phyloP scores from a whole-genome alignment of 2,797 vertebrate genomes.

The Moxostoma hubbsi region DNA sequence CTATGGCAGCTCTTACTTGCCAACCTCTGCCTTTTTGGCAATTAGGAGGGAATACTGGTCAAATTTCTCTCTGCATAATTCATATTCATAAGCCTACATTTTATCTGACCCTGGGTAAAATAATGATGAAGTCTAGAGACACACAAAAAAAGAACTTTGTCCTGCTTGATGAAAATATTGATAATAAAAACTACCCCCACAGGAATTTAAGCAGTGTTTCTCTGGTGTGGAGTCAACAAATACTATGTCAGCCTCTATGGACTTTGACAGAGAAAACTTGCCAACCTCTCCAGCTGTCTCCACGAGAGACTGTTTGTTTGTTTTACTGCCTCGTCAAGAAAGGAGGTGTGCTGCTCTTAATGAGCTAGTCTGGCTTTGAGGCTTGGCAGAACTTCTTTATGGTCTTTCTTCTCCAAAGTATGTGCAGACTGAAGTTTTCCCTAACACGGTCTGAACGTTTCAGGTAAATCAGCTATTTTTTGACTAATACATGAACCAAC shows the following conservation, averaged over 20 bases:
- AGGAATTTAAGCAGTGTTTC: background rate
- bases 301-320: constrained; percentile 37
- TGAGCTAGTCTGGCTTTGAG: constrained; percentile 15
- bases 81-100: background rate
- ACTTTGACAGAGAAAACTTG: constrained; percentile 21
- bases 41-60: background rate
- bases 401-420: constrained; percentile 24
- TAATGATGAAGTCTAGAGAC: background rate
- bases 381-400: constrained; percentile 15
- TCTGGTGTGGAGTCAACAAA: background rate
- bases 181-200: background rate
- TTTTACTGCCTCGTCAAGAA: constrained; percentile 36
- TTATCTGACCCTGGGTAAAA: background rate
- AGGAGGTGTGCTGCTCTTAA: constrained; percentile 1
- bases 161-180: background rate
- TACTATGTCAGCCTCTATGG: constrained; percentile 8
- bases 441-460: constrained; percentile 63
- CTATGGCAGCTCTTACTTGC: no score
- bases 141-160: background rate
- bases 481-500: constrained; percentile 75
- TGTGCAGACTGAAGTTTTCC: constrained; percentile 49
- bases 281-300: constrained; percentile 33
- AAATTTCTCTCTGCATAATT: background rate
- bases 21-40: no score
- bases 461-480: constrained; percentile 73